Base-by-base conservation (phyloP, 37 sponge, comb jelly and placozoan species). In the Beroe forskalii region DNA sequence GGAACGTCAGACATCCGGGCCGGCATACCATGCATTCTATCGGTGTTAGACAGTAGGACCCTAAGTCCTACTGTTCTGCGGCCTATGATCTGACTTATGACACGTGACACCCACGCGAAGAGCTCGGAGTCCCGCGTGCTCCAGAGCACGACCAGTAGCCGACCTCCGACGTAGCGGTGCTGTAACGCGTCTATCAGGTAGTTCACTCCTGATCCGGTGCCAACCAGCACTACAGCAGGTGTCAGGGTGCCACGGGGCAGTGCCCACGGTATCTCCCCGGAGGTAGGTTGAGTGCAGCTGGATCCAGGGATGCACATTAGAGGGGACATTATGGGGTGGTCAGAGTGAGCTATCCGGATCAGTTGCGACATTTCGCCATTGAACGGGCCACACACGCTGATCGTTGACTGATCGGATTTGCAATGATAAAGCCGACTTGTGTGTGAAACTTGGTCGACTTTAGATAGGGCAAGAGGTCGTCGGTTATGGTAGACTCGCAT, bases 111-210 rank as follows among this genome's bases (percentile, higher is more conserved):
- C 86, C 86, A 80, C 27, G 40, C n/a, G 55, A n/a, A 80, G 20
- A 80, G 86, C 48, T 1, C 3, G 28, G 24, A 33, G 55, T 80
- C 86, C 28, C 86, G 43, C 3, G 86, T 80, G 55, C 31, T 30
- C 55, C 55, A 80, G n/a, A 80, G 9, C 28, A 80, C 30, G 6
- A 80, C 55, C 44, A 80, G 48, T 6, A 20, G 55, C 17, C 31
- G 1, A 25, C 4, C 27, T 1, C 48, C 48, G 28, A 6, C 9
- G 4, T 1, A n/a, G 86, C 0, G 24, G 86, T 39, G 24, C 48
- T 80, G 86, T 44, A 80, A 4, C 28, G 86, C 86, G 48, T 80
- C 86, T 44, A 80, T 44, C 86, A 80, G 55, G 28, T 43, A 80
- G 86, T 80, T 80, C 1, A 80, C 55, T 23, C 86, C 86, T 6